These are phyloP conservation scores for Gouania willdenowi DNA, from an alignment of 2,797 vertebrate species.

Conservation along the genomic window DNA sequence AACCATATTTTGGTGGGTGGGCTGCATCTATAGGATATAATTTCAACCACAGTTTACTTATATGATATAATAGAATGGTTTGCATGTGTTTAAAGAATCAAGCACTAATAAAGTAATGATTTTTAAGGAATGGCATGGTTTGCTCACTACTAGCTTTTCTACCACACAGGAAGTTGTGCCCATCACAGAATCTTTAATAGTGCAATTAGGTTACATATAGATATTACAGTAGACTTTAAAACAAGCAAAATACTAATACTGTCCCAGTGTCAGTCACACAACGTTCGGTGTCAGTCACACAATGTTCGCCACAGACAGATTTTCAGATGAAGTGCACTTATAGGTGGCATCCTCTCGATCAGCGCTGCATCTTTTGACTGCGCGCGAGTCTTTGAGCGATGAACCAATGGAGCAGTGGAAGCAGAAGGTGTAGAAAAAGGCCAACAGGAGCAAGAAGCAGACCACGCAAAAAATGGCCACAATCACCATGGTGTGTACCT, in stretches of 20 bases:
- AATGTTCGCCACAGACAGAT: constrained; percentile 53
- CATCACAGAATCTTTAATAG: too few relatives aligned
- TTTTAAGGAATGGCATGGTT: too few relatives aligned
- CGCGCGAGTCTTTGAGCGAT: constrained; percentile 27
- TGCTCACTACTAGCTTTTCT: too few relatives aligned
- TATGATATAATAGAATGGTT: too few relatives aligned
- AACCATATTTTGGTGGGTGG: too few relatives aligned
- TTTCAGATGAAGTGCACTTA: constrained; percentile 64
- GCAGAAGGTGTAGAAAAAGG: constrained; percentile 71
- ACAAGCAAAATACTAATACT: background rate
- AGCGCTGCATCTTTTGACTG: constrained; percentile 22
- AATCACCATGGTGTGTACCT: constrained; percentile 61
- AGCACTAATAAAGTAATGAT: too few relatives aligned
- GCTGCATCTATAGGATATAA: too few relatives aligned
- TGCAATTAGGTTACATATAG: too few relatives aligned
- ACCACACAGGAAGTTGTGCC: too few relatives aligned
- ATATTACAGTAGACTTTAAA: too few relatives aligned
- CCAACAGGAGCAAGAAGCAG: constrained; percentile 71
- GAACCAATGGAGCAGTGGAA: constrained; percentile 64
- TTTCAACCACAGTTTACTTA: too few relatives aligned
- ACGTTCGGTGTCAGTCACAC: constrained; percentile 44
- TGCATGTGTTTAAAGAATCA: too few relatives aligned
- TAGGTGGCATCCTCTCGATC: constrained; percentile 74
- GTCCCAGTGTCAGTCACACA: background rate
- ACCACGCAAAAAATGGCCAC: constrained; percentile 66